phyloP scores from a whole-genome alignment of 2,797 vertebrate genomes.

The Alauda arvensis region DNA sequence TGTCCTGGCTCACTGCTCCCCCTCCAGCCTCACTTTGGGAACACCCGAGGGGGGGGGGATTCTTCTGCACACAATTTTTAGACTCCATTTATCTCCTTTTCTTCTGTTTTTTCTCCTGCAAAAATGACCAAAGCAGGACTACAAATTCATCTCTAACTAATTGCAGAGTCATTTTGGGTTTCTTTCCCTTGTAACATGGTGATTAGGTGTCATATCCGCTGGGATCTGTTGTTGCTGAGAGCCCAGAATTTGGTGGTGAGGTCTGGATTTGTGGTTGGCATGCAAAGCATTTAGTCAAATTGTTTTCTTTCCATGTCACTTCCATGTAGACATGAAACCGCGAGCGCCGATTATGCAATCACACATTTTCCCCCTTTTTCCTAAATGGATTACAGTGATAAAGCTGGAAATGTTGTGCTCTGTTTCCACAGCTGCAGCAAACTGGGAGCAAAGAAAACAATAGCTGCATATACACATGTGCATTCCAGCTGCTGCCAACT shows the following conservation, averaged over 20 bases:
- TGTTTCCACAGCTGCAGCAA: conserved; percentile 32
- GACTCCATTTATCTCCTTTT: neutral
- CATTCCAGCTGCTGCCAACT: conserved; percentile 26
- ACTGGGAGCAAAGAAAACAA: conserved; percentile 22
- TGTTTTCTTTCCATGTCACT: neutral
- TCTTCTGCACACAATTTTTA: neutral
- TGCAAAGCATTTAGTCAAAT: neutral
- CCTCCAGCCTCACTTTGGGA: neutral
- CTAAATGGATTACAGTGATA: neutral
- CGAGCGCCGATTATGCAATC: neutral
- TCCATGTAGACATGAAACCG: neutral
- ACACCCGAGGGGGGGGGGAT: accelerated
- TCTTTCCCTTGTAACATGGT: neutral
- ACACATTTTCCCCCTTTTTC: neutral
- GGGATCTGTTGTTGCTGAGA: neutral
- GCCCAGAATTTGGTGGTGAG: neutral
- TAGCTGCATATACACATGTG: neutral
- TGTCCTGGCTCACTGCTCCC: accelerated
- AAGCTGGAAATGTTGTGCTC: neutral
- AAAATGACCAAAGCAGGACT: neutral
- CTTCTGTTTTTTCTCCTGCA: neutral
- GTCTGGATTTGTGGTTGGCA: neutral
- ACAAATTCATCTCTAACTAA: neutral
- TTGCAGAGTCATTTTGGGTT: neutral
- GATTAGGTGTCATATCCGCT: neutral